Conservation (phyloP, 2,888 invertebrate species). For the Sceliomorpha sp. region DNA sequence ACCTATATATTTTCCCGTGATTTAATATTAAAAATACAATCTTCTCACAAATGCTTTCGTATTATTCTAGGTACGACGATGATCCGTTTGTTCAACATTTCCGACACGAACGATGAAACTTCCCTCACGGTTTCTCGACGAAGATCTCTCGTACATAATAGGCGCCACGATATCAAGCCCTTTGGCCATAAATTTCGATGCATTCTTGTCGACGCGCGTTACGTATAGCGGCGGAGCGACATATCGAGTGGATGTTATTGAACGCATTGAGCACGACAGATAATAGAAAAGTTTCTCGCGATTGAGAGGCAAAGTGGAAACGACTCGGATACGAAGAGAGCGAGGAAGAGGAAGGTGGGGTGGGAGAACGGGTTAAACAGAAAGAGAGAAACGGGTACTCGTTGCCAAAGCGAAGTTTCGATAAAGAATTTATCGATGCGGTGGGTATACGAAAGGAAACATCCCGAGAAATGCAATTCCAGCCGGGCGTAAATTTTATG, state of each 20-base stretch:
- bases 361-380: too few species aligned
- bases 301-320: constrained; percentile 24
- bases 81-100: constrained; percentile 20
- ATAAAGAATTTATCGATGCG: constrained; percentile 49
- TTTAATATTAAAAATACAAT: too few species aligned
- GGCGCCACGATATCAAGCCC: constrained; percentile 12
- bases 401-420: constrained; percentile 36
- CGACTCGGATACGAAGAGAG: constrained; percentile 9
- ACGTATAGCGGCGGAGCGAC: constrained; percentile 21
- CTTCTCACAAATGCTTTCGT: constrained; percentile 8
- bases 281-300: constrained; percentile 43
- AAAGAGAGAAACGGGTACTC: too few species aligned
- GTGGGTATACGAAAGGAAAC: constrained; percentile 42
- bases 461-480: constrained; percentile 47
- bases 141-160: constrained; percentile 5
- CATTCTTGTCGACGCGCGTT: constrained; percentile 9
- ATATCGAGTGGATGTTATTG: constrained; percentile 23
- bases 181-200: constrained; percentile 27
- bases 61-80: background rate
- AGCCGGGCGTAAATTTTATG: constrained; percentile 43
- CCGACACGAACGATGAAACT: constrained; percentile 8
- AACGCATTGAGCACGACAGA: constrained; percentile 26
- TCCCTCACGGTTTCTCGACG: background rate
- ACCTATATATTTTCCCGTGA: too few species aligned
- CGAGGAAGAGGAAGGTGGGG: constrained; percentile 23